Evolutionary conservation across 1,140 invertebrate genomes (phyloP).

Genomic region (Chlorops oryzae): DNA sequence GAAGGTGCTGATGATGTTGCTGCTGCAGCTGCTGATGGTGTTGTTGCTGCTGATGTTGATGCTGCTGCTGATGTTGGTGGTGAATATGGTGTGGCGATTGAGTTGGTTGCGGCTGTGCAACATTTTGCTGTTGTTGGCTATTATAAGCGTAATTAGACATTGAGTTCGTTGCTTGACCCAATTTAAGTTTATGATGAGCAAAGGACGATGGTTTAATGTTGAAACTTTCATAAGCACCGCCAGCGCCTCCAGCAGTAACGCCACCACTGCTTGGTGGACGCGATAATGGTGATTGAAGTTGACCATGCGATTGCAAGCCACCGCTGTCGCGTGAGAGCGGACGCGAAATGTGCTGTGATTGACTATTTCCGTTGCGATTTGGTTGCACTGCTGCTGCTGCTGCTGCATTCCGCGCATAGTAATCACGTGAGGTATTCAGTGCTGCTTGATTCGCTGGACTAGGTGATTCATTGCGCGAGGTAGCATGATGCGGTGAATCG

Average conservation of each 20-base stretch:
- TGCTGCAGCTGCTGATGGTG: slow-evolving; percentile 7
- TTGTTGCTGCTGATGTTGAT: background rate
- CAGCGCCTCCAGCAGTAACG: slow-evolving; percentile 5
- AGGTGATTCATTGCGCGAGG: slow-evolving; percentile 40
- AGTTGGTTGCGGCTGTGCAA: background rate
- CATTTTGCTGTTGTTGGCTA: background rate
- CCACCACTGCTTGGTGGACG: slow-evolving; percentile 37
- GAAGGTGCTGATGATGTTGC: slow-evolving; percentile 8
- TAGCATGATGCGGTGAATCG: slow-evolving; percentile 23
- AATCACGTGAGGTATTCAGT: no score
- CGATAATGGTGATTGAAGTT: slow-evolving; percentile 30
- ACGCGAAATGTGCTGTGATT: slow-evolving; percentile 25
- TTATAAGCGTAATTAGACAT: slow-evolving; percentile 1
- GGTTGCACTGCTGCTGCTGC: slow-evolving; percentile 26
- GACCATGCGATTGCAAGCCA: slow-evolving; percentile 7
- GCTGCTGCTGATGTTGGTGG: background rate
- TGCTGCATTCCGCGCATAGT: slow-evolving; percentile 29
- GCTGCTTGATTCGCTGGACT: slow-evolving; percentile 17
- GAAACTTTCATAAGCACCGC: slow-evolving; percentile 9
- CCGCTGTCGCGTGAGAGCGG: slow-evolving; percentile 34
- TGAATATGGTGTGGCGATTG: background rate
- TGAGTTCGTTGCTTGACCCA: slow-evolving; percentile 21
- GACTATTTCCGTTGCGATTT: no score
- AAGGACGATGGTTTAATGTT: slow-evolving; percentile 24
- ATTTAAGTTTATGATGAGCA: slow-evolving; percentile 43